Percentiles rank a stretch among this genome's conserved stretches.
Conservation (phyloP, 2,113 vertebrate genomes). For the Indicator maculatus region DNA sequence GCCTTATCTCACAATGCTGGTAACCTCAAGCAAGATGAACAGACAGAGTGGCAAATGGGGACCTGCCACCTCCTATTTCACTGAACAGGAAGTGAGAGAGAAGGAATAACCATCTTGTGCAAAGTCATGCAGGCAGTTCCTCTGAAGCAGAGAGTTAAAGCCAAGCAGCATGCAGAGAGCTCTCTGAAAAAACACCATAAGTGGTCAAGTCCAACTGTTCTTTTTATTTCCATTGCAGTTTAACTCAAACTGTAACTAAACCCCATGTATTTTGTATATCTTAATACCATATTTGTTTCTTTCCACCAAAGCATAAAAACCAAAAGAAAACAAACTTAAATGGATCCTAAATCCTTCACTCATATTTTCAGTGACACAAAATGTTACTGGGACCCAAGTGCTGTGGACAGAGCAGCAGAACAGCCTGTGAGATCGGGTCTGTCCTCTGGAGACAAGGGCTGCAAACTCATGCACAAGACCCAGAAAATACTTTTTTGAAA, state of each 20-base stretch:
- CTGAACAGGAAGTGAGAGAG: neutral
- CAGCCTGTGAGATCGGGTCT: fast-evolving
- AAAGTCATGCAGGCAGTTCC: neutral
- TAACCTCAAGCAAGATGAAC: neutral
- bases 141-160: neutral
- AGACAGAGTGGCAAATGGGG: neutral
- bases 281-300: neutral
- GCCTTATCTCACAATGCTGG: neutral
- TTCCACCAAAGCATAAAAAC: neutral
- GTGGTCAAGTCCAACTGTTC: neutral
- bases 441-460: neutral
- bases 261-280: neutral
- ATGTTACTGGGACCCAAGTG: neutral
- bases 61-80: neutral
- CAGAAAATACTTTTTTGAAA: neutral
- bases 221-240: neutral
- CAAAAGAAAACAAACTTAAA: neutral
- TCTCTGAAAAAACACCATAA: neutral
- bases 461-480: neutral
- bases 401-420: neutral
- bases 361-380: neutral
- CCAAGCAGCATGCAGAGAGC: neutral
- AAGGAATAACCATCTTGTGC: neutral
- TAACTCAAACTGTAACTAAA: neutral
- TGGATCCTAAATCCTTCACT: neutral